A percentile compares a stretch with the other conserved stretches of the same genome.
phyloP scores from a whole-genome alignment of 2,113 vertebrate genomes.

The Todiramphus chloris region DNA sequence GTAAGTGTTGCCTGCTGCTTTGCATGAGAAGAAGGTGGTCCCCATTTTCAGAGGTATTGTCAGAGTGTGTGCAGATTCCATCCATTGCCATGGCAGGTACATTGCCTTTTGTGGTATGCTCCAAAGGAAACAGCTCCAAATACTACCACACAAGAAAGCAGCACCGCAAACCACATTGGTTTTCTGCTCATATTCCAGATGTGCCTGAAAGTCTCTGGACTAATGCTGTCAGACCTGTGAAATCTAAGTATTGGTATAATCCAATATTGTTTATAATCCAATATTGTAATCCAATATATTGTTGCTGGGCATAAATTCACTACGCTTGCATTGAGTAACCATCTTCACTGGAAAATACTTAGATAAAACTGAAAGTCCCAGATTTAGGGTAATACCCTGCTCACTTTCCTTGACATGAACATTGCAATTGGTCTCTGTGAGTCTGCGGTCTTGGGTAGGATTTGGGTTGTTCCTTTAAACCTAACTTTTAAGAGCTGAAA shows the following conservation, averaged over 20 bases:
- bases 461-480: not conserved
- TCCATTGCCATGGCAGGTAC: not conserved
- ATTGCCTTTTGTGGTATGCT: not conserved
- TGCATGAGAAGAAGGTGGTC: not conserved
- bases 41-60: not conserved
- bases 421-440: not conserved
- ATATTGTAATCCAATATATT: too few relatives aligned
- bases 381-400: accelerated
- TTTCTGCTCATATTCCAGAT: not conserved
- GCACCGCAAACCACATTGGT: not conserved
- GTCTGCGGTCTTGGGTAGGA: not conserved
- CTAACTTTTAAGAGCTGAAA: not conserved
- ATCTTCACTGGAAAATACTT: not conserved
- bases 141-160: not conserved
- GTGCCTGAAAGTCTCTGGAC: not conserved
- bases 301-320: not conserved
- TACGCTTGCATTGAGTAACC: not conserved
- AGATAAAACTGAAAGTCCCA: not conserved
- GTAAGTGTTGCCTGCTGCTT: not conserved
- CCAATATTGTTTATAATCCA: too few relatives aligned
- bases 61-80: not conserved
- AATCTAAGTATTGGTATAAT: not conserved
- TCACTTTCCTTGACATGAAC: not conserved
- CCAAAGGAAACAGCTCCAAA: not conserved
- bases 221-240: not conserved